Base-by-base conservation (phyloP, 1,140 invertebrate species). In the Pogonomyrmex barbatus region DNA sequence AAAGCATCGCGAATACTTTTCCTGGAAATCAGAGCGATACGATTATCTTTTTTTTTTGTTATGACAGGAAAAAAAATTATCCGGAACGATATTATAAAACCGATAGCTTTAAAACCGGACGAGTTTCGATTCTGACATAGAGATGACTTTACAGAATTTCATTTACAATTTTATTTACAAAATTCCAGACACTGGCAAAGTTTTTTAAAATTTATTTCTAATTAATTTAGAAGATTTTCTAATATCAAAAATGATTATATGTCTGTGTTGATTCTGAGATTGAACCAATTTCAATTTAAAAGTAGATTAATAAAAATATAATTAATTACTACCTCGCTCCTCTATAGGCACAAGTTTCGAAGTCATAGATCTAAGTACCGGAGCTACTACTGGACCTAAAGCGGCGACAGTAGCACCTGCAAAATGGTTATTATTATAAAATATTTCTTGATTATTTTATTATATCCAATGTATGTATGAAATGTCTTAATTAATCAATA, bases 321-420 rank as follows among this genome's bases (percentile, higher is more conserved):
- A 8, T 45, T 58, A 52, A 3, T 50, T 12, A 47, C 17, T 94
- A 96, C 97, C 97, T 95, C 97, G 95, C 93, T 98, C 97, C 45
- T 96, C 95, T 4, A 94, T 87, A 2, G 96, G 94, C 30, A 97
- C 96, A 3, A 97, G 94, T 94, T 98, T 98, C 0, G 97, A 97
- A 10, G 96, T 96, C 95, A 97, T 97, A 4, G 97, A 97, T 60
- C 97, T 95, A 58, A 98, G 95, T 56, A 97, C 96, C 10, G 97
- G 97, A 0, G 97, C 97, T 0, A 97, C 96, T 58, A 96, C 96
- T 0, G 97, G 97, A 0, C 97, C 97, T 42, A 97, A 93, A 9
- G 96, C 96, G 6, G 97, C 97, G 17, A 97, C 95, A 0, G 94
- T 94, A 24, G 96, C 97, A 8, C 97, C 96, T 96, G 60, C 45